Evolutionary conservation across 2,888 invertebrate species (phyloP).

Genomic region (Cephus pulcher): DNA sequence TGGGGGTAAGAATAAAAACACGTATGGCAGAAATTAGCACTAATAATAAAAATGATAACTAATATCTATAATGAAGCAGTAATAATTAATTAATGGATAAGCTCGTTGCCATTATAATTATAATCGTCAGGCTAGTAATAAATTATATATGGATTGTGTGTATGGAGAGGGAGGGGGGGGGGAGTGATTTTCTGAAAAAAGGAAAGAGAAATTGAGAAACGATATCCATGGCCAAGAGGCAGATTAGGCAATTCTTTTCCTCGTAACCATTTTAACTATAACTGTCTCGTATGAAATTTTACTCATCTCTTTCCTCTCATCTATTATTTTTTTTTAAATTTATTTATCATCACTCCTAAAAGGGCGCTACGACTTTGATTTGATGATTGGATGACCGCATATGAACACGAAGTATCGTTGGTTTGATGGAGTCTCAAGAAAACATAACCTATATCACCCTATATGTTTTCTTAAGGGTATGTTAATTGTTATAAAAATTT

Average conservation of each 20-base stretch:
- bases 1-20: not conserved
- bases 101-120: not conserved
- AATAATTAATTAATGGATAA: constrained; percentile 7
- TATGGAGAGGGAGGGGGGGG: not conserved
- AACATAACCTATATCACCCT: not conserved
- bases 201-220: not conserved
- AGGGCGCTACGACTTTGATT: not conserved
- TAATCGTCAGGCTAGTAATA: not conserved
- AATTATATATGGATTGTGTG: not conserved
- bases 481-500: not conserved
- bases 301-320: not conserved
- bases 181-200: not conserved
- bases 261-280: too few species aligned
- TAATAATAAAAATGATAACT: not conserved
- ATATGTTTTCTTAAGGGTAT: not conserved
- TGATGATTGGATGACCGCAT: not conserved
- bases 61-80: not conserved
- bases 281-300: not conserved
- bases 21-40: not conserved
- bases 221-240: not conserved
- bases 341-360: not conserved
- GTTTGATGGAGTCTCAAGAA: not conserved
- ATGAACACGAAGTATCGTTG: not conserved
- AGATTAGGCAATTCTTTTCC: not conserved
- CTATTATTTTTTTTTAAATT: not conserved